phyloP scores from a whole-genome alignment of 2,797 vertebrate species.

The Characodon lateralis region DNA sequence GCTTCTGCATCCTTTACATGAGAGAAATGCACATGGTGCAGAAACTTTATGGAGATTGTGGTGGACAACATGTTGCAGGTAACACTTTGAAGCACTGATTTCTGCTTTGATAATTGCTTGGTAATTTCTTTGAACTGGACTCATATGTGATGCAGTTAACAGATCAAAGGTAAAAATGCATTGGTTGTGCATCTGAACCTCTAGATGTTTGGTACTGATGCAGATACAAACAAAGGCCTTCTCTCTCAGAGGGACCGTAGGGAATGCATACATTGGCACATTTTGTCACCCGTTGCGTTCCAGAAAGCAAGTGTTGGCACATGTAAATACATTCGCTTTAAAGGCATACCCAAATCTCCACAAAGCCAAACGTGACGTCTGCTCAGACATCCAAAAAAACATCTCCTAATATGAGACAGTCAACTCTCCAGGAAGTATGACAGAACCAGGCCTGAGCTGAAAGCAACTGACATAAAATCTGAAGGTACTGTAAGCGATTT shows the following conservation, averaged over 20 bases:
- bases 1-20: slow-evolving; percentile 24
- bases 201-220: slow-evolving; percentile 30
- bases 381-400: background rate
- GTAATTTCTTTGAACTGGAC: slow-evolving; percentile 2
- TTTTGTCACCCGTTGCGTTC: slow-evolving; percentile 19
- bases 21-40: slow-evolving; percentile 24
- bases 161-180: slow-evolving; percentile 16
- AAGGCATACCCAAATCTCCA: slow-evolving; percentile 30
- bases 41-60: slow-evolving; percentile 27
- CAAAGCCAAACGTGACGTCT: slow-evolving; percentile 18
- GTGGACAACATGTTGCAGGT: slow-evolving; percentile 26
- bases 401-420: background rate
- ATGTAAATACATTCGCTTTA: slow-evolving; percentile 31
- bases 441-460: slow-evolving; percentile 14
- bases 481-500: background rate
- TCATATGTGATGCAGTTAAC: background rate
- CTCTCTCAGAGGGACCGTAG: slow-evolving; percentile 58
- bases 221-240: slow-evolving; percentile 47
- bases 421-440: slow-evolving; percentile 6
- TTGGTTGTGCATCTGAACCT: slow-evolving; percentile 26
- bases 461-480: slow-evolving; percentile 18
- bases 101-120: slow-evolving; percentile 19
- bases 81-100: slow-evolving; percentile 19
- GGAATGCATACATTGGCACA: slow-evolving; percentile 42
- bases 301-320: slow-evolving; percentile 29